Percentiles rank a stretch among this genome's conserved stretches.
phyloP scores from a whole-genome alignment of 1,140 invertebrate species.

The Drosophila grimshawi region DNA sequence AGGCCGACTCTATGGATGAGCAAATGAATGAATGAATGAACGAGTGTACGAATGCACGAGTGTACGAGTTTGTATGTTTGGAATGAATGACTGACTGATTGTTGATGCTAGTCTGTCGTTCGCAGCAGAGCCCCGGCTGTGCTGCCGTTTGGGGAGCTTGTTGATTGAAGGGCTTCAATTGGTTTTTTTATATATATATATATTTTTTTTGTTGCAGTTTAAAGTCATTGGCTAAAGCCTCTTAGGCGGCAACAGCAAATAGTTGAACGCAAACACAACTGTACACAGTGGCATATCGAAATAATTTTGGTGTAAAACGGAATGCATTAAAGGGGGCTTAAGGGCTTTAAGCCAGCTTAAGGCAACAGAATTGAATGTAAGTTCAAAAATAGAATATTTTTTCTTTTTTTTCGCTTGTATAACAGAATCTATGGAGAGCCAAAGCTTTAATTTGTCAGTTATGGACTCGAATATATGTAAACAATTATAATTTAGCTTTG shows the following conservation, averaged over 20 bases:
- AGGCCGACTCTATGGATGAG: slow-evolving; percentile 19
- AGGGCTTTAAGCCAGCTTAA: too few relatives aligned
- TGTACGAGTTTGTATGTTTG: slow-evolving; percentile 11
- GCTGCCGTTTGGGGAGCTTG: slow-evolving; percentile 11
- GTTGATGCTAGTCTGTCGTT: slow-evolving; percentile 24
- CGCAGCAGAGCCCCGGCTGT: neutral
- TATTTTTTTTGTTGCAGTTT: slow-evolving; percentile 14
- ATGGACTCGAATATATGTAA: too few relatives aligned
- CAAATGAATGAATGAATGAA: slow-evolving; percentile 44
- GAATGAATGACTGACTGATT: slow-evolving; percentile 50
- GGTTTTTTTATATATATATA: slow-evolving; percentile 24
- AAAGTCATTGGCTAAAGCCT: slow-evolving; percentile 18
- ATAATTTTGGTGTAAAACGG: too few relatives aligned
- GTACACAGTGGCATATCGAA: neutral
- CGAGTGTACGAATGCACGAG: slow-evolving; percentile 15
- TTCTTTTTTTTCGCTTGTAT: too few relatives aligned
- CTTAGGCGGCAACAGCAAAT: slow-evolving; percentile 11
- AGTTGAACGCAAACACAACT: slow-evolving; percentile 5
- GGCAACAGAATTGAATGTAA: too few relatives aligned
- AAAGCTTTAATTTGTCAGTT: too few relatives aligned
- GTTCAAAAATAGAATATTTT: too few relatives aligned
- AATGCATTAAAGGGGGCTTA: too few relatives aligned
- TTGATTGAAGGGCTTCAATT: slow-evolving; percentile 51
- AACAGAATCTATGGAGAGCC: too few relatives aligned
- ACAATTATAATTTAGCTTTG: too few relatives aligned